Evolutionary conservation across 2,888 invertebrate genomes (phyloP).

Genomic region (Apantesis nais): DNA sequence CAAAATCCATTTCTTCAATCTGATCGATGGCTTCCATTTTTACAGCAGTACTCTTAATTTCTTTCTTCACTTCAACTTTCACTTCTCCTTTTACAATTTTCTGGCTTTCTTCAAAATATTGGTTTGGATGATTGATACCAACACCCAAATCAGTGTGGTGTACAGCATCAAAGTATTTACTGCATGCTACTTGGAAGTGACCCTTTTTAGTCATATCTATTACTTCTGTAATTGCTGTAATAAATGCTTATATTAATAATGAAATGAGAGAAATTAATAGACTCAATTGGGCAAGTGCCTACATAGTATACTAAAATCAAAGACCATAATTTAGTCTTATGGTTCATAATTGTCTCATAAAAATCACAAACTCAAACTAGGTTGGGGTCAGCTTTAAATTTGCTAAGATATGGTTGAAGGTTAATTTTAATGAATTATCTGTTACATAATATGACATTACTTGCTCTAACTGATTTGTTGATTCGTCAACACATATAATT

Average conservation of each 20-base stretch:
- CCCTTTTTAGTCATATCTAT: slow-evolving; percentile 89
- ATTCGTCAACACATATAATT: too few species aligned
- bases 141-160: slow-evolving; percentile 88
- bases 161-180: slow-evolving; percentile 92
- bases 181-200: slow-evolving; percentile 96
- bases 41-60: slow-evolving; percentile 50
- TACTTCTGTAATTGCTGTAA: slow-evolving; percentile 89
- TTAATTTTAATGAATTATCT: too few species aligned
- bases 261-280: background rate
- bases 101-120: slow-evolving; percentile 94
- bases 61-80: slow-evolving; percentile 67
- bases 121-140: slow-evolving; percentile 95
- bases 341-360: background rate
- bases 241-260: slow-evolving; percentile 33
- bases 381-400: too few species aligned
- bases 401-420: too few species aligned
- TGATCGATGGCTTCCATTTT: slow-evolving; percentile 63
- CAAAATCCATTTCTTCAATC: slow-evolving; percentile 73
- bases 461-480: too few species aligned
- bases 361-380: background rate
- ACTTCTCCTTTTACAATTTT: slow-evolving; percentile 77
- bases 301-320: background rate
- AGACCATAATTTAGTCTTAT: background rate
- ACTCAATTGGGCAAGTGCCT: background rate
- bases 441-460: too few species aligned